Base-by-base conservation (phyloP, 2,888 invertebrate species). In the Euzetes globulus region DNA sequence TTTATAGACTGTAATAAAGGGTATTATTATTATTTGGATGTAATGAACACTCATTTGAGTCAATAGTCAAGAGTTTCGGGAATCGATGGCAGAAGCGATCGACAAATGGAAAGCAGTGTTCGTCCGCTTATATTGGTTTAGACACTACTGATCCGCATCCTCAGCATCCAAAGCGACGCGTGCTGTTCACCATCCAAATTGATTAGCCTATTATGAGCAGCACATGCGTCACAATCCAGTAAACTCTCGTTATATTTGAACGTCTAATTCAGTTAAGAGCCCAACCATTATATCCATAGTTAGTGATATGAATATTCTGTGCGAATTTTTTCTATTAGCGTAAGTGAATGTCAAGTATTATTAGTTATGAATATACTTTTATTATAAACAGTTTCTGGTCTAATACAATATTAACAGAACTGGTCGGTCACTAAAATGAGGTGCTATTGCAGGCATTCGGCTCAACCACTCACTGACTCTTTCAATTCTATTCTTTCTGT, bases 91-190 rank as follows among this genome's bases (percentile, higher is more conserved):
- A 41, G 6, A 5, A 11, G 41, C 41, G 41, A 41, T 7, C 41
- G 41, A 41, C 41, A 41, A 41, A 41, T 41, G 13, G 41, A 41
- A 41, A 41, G 41, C 41, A 27, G 27, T 58, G 58, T 27, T 58
- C 58, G 13, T 27, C 22, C 55, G 55, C 58, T 58, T 58, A 58
- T 58, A 27, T 58, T 27, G 27, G 58, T 27, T 58, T 13, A 58
- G 27, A 41, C 65, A 37, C 37, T 13, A 65, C 65, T 65, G 65
- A 65, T 65, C 65, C 65, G 65, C 65, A 65, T 65, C 65, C 65
- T 65, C 65, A 65, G 65, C 65, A 37, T 65, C 65, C 65, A 19
- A 29, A 27, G 19, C 15, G 27, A 58, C 58, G 58, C 58, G 58
- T 58, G 58, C 27, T 27, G 15, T 19, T n/a, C 13, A 25, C 27